A percentile compares a stretch with the other conserved stretches of the same genome.
phyloP scores from a whole-genome alignment of 2,797 vertebrate genomes.

The Enteromius viviparus region DNA sequence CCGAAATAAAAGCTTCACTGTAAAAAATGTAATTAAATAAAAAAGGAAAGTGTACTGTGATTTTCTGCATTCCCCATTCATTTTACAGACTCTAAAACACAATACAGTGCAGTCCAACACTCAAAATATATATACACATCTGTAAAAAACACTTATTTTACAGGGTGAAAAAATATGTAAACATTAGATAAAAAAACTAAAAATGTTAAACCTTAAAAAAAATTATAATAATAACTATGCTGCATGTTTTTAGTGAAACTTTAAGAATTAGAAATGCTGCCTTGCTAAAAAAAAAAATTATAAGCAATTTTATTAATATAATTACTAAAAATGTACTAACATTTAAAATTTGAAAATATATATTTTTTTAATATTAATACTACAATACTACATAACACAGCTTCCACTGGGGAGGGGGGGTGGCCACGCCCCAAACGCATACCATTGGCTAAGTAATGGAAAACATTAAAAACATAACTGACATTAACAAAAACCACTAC shows the following conservation, averaged over 20 bases:
- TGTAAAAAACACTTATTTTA: not conserved
- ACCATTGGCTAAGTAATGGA: not conserved
- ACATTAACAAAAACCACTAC: constrained; percentile 1
- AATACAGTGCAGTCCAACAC: not conserved
- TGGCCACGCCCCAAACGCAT: not conserved
- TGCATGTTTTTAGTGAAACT: not conserved
- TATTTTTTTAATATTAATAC: no score
- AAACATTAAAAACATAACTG: not conserved
- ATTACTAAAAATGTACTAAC: no score
- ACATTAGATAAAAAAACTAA: not conserved
- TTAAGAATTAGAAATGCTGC: no score
- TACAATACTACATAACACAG: not conserved
- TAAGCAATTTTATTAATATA: not conserved
- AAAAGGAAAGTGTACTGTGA: no score
- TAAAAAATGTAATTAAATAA: not conserved
- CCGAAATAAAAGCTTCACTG: not conserved
- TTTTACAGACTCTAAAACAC: not conserved
- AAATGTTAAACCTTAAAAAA: not conserved
- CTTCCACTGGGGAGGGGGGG: not conserved
- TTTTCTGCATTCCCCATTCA: not conserved
- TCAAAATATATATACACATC: not conserved
- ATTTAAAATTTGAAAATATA: no score
- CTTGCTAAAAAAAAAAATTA: not conserved
- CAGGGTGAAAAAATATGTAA: not conserved
- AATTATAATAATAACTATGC: not conserved